Evolutionary conservation across 2,888 invertebrate species (phyloP).

Genomic region (Baccha elongata): DNA sequence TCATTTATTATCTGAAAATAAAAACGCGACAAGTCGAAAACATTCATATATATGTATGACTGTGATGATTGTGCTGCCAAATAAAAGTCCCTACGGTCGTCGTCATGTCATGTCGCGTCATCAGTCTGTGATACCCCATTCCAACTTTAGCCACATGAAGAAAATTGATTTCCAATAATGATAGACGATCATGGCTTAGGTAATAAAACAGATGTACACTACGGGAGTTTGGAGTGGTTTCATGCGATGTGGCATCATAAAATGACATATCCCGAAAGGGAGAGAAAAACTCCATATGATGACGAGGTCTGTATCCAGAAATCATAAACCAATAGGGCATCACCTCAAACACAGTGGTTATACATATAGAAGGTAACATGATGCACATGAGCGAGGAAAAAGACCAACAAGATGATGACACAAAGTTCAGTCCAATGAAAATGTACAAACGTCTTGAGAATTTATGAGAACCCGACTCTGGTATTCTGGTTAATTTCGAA

Average conservation of each 20-base stretch:
- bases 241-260: constrained; percentile 24
- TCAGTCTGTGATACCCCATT: neutral
- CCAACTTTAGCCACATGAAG: constrained; percentile 24
- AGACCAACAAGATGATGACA: constrained; percentile 14
- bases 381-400: neutral
- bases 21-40: constrained; percentile 49
- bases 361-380: neutral
- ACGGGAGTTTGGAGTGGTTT: constrained; percentile 42
- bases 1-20: constrained; percentile 26
- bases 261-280: constrained; percentile 7
- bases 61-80: constrained; percentile 59
- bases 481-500: constrained; percentile 63
- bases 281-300: neutral
- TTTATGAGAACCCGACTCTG: constrained; percentile 62
- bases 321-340: constrained; percentile 68
- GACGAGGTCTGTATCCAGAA: constrained; percentile 33
- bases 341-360: constrained; percentile 27
- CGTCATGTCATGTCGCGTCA: constrained; percentile 20
- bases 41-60: constrained; percentile 64
- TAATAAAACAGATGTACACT: constrained; percentile 73
- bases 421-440: constrained; percentile 15
- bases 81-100: constrained; percentile 31
- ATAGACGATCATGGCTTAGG: constrained; percentile 65
- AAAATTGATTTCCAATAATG: constrained; percentile 66
- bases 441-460: constrained; percentile 54